Evolutionary conservation across 2,113 vertebrate genomes (phyloP).

Genomic region (Catharus fuscescens): DNA sequence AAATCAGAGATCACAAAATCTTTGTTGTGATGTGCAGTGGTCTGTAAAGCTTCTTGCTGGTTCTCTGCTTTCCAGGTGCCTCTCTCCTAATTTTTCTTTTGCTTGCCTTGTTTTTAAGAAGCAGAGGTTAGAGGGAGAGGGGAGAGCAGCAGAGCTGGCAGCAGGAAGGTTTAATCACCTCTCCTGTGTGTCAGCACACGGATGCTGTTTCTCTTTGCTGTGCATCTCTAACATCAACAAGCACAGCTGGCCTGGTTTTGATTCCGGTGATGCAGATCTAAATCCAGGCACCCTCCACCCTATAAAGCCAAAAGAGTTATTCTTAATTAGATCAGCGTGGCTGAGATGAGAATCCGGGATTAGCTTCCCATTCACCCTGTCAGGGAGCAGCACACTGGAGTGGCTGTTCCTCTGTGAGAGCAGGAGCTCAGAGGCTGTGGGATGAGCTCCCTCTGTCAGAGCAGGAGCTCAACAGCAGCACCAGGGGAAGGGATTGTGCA

Average conservation of each 20-base stretch:
- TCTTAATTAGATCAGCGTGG: conserved; percentile 44
- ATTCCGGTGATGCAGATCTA: not conserved
- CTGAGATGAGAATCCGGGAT: conserved; percentile 46
- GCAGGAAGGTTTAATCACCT: not conserved
- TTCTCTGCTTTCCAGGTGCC: not conserved
- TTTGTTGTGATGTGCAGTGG: not conserved
- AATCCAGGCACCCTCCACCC: not conserved
- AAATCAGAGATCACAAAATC: not conserved
- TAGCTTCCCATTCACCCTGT: conserved; percentile 21
- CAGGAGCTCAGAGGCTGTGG: not conserved
- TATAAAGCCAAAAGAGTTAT: conserved; percentile 1
- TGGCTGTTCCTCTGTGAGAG: not conserved
- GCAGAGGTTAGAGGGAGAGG: not conserved
- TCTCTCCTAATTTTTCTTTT: not conserved
- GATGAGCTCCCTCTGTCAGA: not conserved
- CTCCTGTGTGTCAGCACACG: not conserved
- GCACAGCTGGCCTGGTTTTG: conserved; percentile 13
- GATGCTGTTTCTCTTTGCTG: not conserved
- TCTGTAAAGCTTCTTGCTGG: not conserved
- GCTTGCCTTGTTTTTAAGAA: not conserved
- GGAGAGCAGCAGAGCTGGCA: not conserved
- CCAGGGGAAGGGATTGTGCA: too few relatives aligned
- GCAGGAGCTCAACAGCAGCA: not conserved
- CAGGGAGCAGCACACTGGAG: fast-evolving
- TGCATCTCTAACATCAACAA: not conserved